These are phyloP conservation scores for Bellardia bayeri DNA, from an alignment of 2,888 invertebrate genomes.

Conservation along the genomic window DNA sequence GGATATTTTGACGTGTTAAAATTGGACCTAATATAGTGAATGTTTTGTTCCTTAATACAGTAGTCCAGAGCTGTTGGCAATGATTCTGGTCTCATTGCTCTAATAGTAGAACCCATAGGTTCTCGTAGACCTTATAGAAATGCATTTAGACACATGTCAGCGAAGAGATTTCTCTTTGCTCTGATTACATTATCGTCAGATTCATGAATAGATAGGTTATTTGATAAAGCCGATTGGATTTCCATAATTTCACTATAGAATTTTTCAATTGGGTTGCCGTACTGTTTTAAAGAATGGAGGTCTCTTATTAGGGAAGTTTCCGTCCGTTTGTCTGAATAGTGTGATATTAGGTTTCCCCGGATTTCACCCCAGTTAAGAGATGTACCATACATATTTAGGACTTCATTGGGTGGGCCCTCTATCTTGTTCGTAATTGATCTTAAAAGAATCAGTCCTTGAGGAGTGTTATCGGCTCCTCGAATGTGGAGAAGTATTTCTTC, in stretches of 20 bases:
- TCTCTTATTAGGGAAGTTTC: too few relatives aligned
- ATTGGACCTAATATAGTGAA: slow-evolving; percentile 47
- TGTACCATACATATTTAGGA: slow-evolving; percentile 23
- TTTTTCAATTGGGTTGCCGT: slow-evolving; percentile 25
- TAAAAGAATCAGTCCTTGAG: too few relatives aligned
- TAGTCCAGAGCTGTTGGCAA: slow-evolving; percentile 64
- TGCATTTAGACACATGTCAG: slow-evolving; percentile 49
- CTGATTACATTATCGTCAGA: slow-evolving; percentile 6
- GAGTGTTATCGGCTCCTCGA: too few relatives aligned
- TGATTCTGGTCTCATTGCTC: not conserved
- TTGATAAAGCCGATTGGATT: slow-evolving; percentile 28
- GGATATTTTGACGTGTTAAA: slow-evolving; percentile 25
- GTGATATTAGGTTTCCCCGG: slow-evolving; percentile 71
- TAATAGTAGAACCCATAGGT: slow-evolving; percentile 72
- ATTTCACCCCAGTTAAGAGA: too few relatives aligned
- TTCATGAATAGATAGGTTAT: slow-evolving; percentile 37
- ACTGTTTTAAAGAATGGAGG: slow-evolving; percentile 35
- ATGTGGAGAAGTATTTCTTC: too few relatives aligned
- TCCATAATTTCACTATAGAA: slow-evolving; percentile 49
- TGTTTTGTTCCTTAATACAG: slow-evolving; percentile 74
- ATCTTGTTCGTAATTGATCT: slow-evolving; percentile 22
- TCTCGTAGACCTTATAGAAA: slow-evolving; percentile 74
- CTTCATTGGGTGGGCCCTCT: slow-evolving; percentile 19
- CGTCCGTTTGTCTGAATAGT: too few relatives aligned
- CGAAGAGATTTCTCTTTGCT: slow-evolving; percentile 22